Conservation (phyloP, 2,113 vertebrate genomes). For the Symphodus melops region DNA sequence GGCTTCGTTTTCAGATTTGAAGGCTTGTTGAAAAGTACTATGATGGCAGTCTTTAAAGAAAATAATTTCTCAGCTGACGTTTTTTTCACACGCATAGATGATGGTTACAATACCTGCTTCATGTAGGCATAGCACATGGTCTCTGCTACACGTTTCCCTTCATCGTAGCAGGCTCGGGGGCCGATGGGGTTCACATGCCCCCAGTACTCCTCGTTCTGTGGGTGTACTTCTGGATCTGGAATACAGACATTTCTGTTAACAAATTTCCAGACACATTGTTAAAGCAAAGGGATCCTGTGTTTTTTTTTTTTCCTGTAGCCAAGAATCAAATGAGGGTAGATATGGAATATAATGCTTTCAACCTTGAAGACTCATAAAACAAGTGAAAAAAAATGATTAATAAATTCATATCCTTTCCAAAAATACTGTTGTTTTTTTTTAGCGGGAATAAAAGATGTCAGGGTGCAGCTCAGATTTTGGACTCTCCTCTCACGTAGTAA, state of each 20-base stretch:
- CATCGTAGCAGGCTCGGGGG: constrained; percentile 97
- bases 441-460: neutral
- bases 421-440: neutral
- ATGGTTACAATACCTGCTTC: constrained; percentile 90
- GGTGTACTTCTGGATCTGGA: constrained; percentile 97
- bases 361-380: neutral
- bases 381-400: neutral
- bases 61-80: neutral
- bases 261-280: no score
- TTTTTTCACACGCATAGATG: no score
- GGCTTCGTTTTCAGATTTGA: no score
- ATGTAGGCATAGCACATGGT: constrained; percentile 99
- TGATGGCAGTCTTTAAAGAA: neutral
- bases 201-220: constrained; percentile 98
- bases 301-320: neutral
- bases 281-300: no score
- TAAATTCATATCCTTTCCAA: neutral
- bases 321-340: neutral
- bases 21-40: neutral
- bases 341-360: neutral
- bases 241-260: constrained; percentile 11
- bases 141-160: constrained; percentile 96
- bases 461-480: neutral
- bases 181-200: constrained; percentile 98
- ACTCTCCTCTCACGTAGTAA: no score